phyloP scores from a whole-genome alignment of 2,113 vertebrate species.

The Coracopsis vasa region DNA sequence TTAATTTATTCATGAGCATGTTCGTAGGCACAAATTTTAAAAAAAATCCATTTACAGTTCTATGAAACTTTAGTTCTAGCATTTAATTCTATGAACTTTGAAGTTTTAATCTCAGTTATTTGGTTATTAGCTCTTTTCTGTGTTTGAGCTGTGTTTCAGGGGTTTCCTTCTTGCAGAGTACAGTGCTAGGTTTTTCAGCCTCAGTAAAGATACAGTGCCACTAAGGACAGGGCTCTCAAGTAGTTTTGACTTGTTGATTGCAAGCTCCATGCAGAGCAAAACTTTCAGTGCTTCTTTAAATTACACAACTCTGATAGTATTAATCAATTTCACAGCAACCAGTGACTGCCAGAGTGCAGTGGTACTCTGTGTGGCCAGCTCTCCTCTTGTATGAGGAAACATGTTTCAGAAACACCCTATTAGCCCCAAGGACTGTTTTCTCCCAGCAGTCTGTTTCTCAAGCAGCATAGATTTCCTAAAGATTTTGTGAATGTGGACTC shows the following conservation, averaged over 20 bases:
- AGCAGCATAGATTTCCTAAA: not conserved
- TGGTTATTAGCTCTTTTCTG: not conserved
- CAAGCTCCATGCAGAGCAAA: not conserved
- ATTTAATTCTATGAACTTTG: not conserved
- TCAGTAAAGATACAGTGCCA: not conserved
- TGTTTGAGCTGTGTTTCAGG: not conserved
- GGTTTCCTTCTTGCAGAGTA: not conserved
- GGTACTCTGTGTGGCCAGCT: not conserved
- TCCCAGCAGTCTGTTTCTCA: not conserved
- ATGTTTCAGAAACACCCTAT: accelerated
- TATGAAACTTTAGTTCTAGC: not conserved
- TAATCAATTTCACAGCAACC: not conserved
- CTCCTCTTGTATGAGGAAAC: not conserved
- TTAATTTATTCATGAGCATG: not conserved
- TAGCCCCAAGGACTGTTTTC: not conserved
- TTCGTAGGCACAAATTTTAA: not conserved
- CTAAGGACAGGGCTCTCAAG: not conserved
- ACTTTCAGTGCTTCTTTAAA: not conserved
- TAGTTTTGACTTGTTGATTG: not conserved
- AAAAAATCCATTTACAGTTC: not conserved
- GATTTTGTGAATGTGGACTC: not conserved
- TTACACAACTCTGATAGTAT: not conserved
- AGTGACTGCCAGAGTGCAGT: not conserved
- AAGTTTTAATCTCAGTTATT: not conserved
- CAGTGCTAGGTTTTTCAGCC: not conserved